Conservation (phyloP, 2,797 vertebrate species). For the Coregonus suidteri region DNA sequence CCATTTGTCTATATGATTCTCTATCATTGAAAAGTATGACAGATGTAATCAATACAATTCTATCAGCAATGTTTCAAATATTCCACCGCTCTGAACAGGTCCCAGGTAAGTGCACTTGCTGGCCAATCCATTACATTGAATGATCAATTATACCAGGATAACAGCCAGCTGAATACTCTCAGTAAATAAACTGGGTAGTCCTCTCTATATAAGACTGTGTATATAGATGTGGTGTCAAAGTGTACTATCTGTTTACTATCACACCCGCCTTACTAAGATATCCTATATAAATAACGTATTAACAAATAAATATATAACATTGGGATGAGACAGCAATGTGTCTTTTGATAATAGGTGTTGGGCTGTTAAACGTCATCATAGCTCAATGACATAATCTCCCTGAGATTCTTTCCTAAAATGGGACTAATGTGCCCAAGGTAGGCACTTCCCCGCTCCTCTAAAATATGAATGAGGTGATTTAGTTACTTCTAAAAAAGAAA, state of each 20-base stretch:
- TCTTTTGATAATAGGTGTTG: not conserved
- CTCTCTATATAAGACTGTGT: not conserved
- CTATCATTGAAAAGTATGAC: too few species aligned
- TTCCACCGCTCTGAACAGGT: not conserved
- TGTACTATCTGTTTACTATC: not conserved
- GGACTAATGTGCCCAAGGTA: conserved; percentile 19
- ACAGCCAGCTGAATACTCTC: not conserved
- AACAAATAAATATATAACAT: not conserved
- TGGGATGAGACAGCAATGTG: not conserved
- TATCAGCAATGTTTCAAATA: not conserved
- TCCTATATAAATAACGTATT: not conserved
- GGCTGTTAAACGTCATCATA: not conserved
- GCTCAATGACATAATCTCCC: not conserved
- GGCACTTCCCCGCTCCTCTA: conserved; percentile 49
- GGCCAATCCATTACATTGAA: not conserved
- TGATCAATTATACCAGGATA: not conserved
- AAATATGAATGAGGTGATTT: conserved; percentile 68
- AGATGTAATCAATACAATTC: not conserved
- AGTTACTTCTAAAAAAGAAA: conserved; percentile 44
- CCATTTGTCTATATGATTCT: not conserved
- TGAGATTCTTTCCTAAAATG: not conserved
- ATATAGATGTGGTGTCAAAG: not conserved
- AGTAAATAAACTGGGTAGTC: not conserved
- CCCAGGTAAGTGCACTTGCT: not conserved
- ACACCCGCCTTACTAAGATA: not conserved